Evolutionary conservation across 2,113 vertebrate species (phyloP).

Genomic region (Mormyrus lacerda): DNA sequence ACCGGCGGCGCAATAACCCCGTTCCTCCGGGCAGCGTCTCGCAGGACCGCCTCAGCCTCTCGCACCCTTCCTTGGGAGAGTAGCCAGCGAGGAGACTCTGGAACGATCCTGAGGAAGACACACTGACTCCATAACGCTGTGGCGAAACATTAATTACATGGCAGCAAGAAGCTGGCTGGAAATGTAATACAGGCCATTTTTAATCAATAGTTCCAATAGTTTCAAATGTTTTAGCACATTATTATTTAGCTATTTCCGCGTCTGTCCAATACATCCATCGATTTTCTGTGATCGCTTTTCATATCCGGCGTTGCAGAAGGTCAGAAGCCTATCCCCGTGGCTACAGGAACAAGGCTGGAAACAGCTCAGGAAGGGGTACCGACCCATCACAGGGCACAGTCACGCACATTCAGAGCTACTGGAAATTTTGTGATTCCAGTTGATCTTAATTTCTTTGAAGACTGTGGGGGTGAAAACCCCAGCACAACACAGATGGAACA

Average conservation of each 20-base stretch:
- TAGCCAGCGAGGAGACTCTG: slow-evolving; percentile 73
- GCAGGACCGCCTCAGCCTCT: slow-evolving; percentile 69
- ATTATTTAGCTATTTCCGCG: neutral
- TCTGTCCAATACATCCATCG: neutral
- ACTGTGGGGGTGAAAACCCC: too few species aligned
- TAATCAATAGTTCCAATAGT: neutral
- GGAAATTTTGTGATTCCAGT: neutral
- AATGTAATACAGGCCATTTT: neutral
- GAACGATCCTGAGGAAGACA: slow-evolving; percentile 59
- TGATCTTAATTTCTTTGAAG: neutral
- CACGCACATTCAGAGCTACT: neutral
- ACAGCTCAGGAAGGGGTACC: neutral
- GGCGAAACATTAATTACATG: neutral
- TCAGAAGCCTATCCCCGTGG: neutral
- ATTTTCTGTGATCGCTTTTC: neutral
- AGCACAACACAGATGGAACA: neutral
- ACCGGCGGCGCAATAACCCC: slow-evolving; percentile 49
- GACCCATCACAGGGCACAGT: neutral
- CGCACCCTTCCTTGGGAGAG: slow-evolving; percentile 62
- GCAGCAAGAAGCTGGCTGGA: neutral
- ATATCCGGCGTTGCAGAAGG: neutral
- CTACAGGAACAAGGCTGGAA: neutral
- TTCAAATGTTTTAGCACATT: neutral
- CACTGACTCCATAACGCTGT: neutral
- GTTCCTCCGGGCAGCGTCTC: slow-evolving; percentile 61